Percentiles rank a stretch among this genome's conserved stretches.
phyloP scores from a whole-genome alignment of 2,797 vertebrate genomes.

The Pangasius krempfi region DNA sequence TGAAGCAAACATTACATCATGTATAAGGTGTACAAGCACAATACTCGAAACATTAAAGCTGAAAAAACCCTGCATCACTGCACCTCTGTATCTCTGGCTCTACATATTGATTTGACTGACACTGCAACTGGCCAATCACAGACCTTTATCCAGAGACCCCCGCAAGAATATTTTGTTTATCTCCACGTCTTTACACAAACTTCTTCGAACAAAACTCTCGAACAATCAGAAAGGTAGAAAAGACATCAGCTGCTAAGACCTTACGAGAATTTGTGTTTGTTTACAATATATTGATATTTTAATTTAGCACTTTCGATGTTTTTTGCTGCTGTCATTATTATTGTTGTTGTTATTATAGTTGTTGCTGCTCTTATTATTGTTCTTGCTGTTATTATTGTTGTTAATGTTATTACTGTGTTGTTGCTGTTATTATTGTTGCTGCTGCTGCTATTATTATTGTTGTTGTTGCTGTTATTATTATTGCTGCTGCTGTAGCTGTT shows the following conservation, averaged over 20 bases:
- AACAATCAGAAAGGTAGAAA: background rate
- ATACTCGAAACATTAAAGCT: background rate
- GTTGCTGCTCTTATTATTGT: background rate
- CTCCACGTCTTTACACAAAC: too few relatives aligned
- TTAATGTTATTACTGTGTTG: too few relatives aligned
- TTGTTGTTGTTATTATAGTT: too few relatives aligned
- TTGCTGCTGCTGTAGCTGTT: too few relatives aligned
- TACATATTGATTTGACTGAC: background rate
- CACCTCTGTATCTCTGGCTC: background rate
- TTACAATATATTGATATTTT: background rate
- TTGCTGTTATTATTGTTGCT: too few relatives aligned
- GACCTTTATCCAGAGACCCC: background rate
- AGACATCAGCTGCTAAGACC: background rate
- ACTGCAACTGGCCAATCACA: background rate
- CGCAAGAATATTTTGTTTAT: background rate
- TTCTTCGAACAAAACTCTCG: too few relatives aligned
- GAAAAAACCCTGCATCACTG: background rate
- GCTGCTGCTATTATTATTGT: too few relatives aligned
- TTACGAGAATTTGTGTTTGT: background rate
- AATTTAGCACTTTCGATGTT: too few relatives aligned
- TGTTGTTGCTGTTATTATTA: too few relatives aligned
- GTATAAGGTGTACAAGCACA: background rate
- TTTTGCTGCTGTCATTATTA: too few relatives aligned
- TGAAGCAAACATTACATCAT: background rate
- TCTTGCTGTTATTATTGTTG: background rate